Conservation (phyloP, 92 coral and sea anemone species). For the Palythoa grandis region DNA sequence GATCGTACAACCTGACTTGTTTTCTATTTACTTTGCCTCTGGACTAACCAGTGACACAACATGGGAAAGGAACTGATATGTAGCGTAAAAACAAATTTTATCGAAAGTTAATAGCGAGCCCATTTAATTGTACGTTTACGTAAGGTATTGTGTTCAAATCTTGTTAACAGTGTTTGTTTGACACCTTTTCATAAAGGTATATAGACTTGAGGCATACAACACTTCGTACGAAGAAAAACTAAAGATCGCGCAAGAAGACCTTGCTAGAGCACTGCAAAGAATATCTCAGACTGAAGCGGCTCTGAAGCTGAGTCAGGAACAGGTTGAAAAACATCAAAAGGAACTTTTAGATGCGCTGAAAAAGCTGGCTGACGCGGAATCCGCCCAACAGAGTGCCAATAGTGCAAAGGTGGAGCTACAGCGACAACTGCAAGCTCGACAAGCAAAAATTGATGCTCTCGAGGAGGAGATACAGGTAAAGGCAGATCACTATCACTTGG, state of each 20-base stretch:
- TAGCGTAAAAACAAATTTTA: too few relatives aligned
- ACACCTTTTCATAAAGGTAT: slow-evolving; percentile 20
- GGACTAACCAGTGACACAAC: too few relatives aligned
- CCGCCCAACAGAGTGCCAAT: slow-evolving; percentile 81
- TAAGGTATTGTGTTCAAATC: not conserved
- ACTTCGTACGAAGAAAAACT: slow-evolving; percentile 95
- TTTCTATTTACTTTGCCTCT: too few relatives aligned
- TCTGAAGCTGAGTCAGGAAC: slow-evolving; percentile 86
- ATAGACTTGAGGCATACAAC: slow-evolving; percentile 93
- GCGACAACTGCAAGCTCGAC: slow-evolving; percentile 75
- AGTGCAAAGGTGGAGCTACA: slow-evolving; percentile 90
- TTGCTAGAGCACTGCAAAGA: slow-evolving; percentile 89
- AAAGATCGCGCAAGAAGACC: slow-evolving; percentile 85
- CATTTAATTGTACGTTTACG: too few relatives aligned
- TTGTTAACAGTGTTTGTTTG: not conserved
- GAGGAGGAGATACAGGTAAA: slow-evolving; percentile 88
- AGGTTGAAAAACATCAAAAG: slow-evolving; percentile 79
- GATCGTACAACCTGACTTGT: too few relatives aligned
- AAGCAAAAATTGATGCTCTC: slow-evolving; percentile 74
- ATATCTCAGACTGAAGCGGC: slow-evolving; percentile 77
- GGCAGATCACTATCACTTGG: not conserved
- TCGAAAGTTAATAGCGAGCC: too few relatives aligned
- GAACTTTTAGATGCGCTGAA: slow-evolving; percentile 87
- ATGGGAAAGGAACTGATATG: too few relatives aligned
- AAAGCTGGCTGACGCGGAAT: slow-evolving; percentile 85